Conservation (phyloP, 2,888 invertebrate species). For the Cryptus viduatorius region DNA sequence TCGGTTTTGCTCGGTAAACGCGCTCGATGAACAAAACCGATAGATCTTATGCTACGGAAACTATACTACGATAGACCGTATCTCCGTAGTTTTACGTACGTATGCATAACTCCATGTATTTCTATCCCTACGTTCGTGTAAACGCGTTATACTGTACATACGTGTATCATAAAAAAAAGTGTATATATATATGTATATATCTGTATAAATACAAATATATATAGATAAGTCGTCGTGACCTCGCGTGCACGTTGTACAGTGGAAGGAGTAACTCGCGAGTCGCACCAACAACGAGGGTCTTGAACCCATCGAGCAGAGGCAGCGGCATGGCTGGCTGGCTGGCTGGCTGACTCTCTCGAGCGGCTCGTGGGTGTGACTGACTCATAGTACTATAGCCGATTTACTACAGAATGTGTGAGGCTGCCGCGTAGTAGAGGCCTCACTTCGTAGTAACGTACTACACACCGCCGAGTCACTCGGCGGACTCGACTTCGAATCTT, state of each 20-base stretch:
- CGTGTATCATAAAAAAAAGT: conserved; percentile 8
- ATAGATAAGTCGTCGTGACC: conserved; percentile 77
- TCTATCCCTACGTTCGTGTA: neutral
- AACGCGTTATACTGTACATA: conserved; percentile 8
- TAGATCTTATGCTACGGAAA: conserved; percentile 29
- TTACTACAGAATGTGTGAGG: conserved; percentile 82
- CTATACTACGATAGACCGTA: neutral
- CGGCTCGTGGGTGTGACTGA: conserved; percentile 84
- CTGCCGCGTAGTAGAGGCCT: conserved; percentile 71
- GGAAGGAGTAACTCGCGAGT: conserved; percentile 67
- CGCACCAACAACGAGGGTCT: conserved; percentile 80
- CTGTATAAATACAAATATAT: conserved; percentile 31
- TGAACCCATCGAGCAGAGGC: conserved; percentile 77
- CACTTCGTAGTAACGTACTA: conserved; percentile 68
- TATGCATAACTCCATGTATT: conserved; percentile 24
- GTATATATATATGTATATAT: conserved; percentile 33
- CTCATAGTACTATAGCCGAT: conserved; percentile 84
- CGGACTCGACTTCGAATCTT: conserved; percentile 62
- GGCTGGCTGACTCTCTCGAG: conserved; percentile 66
- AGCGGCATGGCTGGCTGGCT: conserved; percentile 30
- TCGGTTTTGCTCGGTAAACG: conserved; percentile 17
- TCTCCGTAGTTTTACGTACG: conserved; percentile 12
- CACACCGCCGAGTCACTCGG: conserved; percentile 68
- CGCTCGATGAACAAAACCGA: conserved; percentile 27
- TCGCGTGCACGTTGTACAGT: conserved; percentile 72